These are phyloP conservation scores for Acholoe squamosa DNA, from an alignment of 2,888 invertebrate species.

Conservation along the genomic window DNA sequence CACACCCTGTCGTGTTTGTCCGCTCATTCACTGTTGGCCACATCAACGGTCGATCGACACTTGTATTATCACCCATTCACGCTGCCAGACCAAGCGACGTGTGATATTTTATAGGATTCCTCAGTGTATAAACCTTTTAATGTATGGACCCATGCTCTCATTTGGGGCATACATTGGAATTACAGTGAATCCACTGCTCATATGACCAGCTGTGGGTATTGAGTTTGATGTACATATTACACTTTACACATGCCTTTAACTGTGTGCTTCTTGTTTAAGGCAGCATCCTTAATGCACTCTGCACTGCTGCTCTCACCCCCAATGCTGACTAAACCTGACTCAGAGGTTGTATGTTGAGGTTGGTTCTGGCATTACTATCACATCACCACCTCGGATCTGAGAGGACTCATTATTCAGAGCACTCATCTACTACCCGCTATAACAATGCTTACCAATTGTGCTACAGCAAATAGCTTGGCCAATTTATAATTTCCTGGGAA, in stretches of 20 bases:
- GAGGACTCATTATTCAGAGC: background rate
- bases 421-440: too few species aligned
- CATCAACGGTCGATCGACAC: background rate
- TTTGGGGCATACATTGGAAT: background rate
- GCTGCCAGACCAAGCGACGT: background rate
- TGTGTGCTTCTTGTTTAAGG: background rate
- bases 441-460: background rate
- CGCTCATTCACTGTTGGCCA: background rate
- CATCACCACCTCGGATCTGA: background rate
- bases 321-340: too few species aligned
- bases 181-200: background rate
- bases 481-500: too few species aligned
- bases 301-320: background rate
- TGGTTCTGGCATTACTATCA: background rate
- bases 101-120: constrained; percentile 32
- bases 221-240: background rate
- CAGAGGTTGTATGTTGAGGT: background rate
- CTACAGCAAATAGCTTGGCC: background rate
- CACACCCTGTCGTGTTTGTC: background rate
- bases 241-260: background rate
- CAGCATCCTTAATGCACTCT: background rate
- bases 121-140: background rate
- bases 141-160: background rate
- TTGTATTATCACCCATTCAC: background rate
- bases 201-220: background rate